Evolutionary conservation across 2,797 vertebrate species (phyloP).

Genomic region (Anguilla megastoma): DNA sequence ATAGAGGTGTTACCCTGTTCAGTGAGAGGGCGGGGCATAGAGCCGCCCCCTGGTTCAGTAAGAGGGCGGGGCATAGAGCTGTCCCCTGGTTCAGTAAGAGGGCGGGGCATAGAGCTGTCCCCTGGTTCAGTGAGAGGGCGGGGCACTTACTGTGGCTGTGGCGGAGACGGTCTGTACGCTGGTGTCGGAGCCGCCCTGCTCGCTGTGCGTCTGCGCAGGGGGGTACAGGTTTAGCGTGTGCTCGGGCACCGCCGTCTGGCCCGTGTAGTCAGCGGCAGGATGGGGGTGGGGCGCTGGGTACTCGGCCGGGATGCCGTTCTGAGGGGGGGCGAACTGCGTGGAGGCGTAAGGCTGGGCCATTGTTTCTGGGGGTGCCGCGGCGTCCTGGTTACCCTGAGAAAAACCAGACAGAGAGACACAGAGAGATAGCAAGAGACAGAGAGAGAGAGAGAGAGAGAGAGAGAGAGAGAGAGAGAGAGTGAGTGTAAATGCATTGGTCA

Average conservation of each 20-base stretch:
- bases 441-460: not conserved
- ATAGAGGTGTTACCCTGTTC: not conserved
- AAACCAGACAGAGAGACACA: not conserved
- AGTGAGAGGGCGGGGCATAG: not conserved
- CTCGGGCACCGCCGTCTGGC: constrained; percentile 85
- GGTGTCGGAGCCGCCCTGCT: constrained; percentile 82
- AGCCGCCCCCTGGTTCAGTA: not conserved
- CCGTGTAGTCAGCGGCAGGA: constrained; percentile 85
- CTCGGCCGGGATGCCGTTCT: constrained; percentile 89
- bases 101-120: not conserved
- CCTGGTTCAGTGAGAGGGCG: not conserved
- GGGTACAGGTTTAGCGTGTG: constrained; percentile 93
- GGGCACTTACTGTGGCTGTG: constrained; percentile 91
- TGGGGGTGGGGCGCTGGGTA: constrained; percentile 88
- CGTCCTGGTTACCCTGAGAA: constrained; percentile 92
- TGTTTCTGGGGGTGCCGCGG: constrained; percentile 88
- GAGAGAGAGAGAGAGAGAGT: constrained; percentile 5
- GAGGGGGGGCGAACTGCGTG: constrained; percentile 86
- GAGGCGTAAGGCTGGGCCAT: constrained; percentile 94
- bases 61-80: not conserved
- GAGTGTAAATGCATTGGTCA: not conserved
- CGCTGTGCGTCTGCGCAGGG: constrained; percentile 85
- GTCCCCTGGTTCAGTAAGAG: not conserved
- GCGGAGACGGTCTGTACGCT: constrained; percentile 87
- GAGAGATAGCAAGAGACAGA: constrained; percentile 8